These are phyloP conservation scores for Sesamia nonagrioides DNA, from an alignment of 1,140 invertebrate species.

Conservation along the genomic window DNA sequence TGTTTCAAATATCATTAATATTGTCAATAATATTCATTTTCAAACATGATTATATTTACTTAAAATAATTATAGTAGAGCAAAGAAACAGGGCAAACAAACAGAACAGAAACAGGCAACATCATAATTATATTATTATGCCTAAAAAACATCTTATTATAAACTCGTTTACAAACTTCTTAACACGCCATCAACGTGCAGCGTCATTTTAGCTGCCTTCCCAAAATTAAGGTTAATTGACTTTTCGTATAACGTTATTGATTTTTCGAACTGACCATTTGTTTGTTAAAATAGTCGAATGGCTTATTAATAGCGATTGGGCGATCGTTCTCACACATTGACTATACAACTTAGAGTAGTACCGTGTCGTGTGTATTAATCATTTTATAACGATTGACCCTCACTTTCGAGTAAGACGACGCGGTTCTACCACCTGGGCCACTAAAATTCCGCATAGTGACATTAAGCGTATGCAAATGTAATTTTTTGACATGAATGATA, in stretches of 20 bases:
- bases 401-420: neutral
- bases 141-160: too few relatives aligned
- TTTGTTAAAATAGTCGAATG: slow-evolving; percentile 60
- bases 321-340: slow-evolving; percentile 42
- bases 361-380: slow-evolving; percentile 24
- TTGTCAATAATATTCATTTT: too few relatives aligned
- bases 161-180: too few relatives aligned
- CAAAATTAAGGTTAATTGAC: slow-evolving; percentile 72
- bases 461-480: slow-evolving; percentile 38
- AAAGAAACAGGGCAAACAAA: too few relatives aligned
- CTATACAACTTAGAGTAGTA: slow-evolving; percentile 2
- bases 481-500: slow-evolving; percentile 4
- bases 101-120: too few relatives aligned
- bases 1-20: too few relatives aligned
- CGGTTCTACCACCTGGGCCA: neutral
- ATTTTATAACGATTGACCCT: slow-evolving; percentile 17
- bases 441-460: slow-evolving; percentile 20
- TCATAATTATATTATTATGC: too few relatives aligned
- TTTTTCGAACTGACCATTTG: slow-evolving; percentile 61
- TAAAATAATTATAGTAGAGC: too few relatives aligned
- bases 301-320: slow-evolving; percentile 29
- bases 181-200: neutral
- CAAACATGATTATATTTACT: too few relatives aligned
- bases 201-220: slow-evolving; percentile 59
- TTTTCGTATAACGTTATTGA: slow-evolving; percentile 64